Percentiles rank a stretch among this genome's conserved stretches.
Conservation (phyloP, 2,113 vertebrate genomes). For the Spheniscus mendiculus region DNA sequence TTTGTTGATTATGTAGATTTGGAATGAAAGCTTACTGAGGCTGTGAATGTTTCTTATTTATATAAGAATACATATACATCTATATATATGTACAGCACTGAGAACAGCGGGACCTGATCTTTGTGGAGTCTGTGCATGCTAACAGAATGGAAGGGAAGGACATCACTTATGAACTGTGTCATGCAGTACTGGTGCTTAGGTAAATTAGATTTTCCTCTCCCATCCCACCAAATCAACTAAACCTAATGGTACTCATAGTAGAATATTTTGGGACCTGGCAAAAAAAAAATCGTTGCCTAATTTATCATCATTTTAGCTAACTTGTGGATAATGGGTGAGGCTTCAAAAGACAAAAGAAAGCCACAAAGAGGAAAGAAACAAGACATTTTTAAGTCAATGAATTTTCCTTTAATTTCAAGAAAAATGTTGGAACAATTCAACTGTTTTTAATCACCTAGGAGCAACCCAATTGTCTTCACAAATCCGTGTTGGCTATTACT, state of each 20-base stretch:
- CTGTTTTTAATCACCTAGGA: background rate
- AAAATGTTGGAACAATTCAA: background rate
- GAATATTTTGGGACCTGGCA: background rate
- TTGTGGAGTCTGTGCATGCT: background rate
- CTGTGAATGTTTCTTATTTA: background rate
- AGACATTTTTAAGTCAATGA: background rate
- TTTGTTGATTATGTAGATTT: background rate
- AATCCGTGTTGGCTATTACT: background rate
- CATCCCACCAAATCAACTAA: background rate
- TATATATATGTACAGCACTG: background rate
- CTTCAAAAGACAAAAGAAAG: background rate
- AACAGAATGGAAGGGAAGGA: background rate
- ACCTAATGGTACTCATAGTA: background rate
- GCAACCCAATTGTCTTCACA: background rate
- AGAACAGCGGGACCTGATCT: background rate
- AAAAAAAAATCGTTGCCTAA: background rate
- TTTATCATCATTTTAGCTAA: background rate
- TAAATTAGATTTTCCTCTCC: background rate
- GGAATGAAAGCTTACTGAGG: background rate
- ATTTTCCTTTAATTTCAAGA: background rate
- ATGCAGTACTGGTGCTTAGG: background rate
- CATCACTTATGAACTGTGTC: background rate
- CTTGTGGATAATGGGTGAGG: background rate
- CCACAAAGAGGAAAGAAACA: background rate
- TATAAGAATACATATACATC: background rate